phyloP scores from a whole-genome alignment of 2,888 invertebrate species.

The Lydus trimaculatus region DNA sequence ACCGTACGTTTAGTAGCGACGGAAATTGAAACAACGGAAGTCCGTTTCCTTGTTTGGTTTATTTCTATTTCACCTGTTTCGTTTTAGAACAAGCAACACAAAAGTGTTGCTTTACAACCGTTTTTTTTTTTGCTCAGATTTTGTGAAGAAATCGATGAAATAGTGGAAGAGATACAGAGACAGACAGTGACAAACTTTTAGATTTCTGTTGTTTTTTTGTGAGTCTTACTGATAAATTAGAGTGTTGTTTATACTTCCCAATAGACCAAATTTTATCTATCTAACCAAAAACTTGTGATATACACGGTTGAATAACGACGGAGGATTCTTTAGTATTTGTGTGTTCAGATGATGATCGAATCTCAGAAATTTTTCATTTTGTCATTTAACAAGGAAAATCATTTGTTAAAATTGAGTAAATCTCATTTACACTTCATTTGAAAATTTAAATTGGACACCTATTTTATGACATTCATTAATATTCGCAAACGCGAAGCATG shows the following conservation, averaged over 20 bases:
- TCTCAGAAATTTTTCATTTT: neutral
- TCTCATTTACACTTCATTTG: constrained; percentile 23
- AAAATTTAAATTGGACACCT: constrained; percentile 23
- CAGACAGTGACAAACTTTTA: constrained; percentile 2
- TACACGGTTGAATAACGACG: neutral
- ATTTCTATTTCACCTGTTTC: neutral
- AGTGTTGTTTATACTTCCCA: neutral
- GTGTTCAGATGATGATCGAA: too few species aligned
- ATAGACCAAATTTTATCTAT: constrained; percentile 3
- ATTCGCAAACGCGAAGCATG: constrained; percentile 19
- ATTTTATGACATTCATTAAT: constrained; percentile 27
- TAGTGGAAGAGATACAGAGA: neutral
- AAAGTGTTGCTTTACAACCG: neutral
- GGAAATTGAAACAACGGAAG: constrained; percentile 8
- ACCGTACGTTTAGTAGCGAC: neutral
- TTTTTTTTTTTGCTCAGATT: neutral
- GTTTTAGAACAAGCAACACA: neutral
- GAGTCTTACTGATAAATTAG: constrained; percentile 4
- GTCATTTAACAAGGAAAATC: neutral
- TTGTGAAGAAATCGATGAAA: neutral
- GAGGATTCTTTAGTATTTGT: neutral
- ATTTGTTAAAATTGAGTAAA: neutral
- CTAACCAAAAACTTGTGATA: constrained; percentile 7
- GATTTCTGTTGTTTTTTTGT: neutral
- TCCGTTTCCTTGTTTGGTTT: constrained; percentile 9